Percentiles rank a stretch among this genome's conserved stretches.
phyloP scores from a whole-genome alignment of 2,113 vertebrate genomes.

The Saccopteryx bilineata region DNA sequence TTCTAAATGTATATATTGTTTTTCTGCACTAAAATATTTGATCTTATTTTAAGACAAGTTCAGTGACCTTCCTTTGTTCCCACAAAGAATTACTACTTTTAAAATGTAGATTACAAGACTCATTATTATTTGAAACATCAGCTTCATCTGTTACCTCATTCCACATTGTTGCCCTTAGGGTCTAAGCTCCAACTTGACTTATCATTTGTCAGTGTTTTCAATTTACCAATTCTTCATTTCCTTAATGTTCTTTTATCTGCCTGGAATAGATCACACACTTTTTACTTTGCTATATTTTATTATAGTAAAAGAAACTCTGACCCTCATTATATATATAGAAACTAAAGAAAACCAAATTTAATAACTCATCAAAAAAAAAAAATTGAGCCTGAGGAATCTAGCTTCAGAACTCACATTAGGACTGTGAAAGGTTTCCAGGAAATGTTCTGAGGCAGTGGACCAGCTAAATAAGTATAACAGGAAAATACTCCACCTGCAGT shows the following conservation, averaged over 20 bases:
- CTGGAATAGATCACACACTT: neutral
- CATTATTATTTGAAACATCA: neutral
- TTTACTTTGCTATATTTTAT: neutral
- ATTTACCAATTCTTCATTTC: neutral
- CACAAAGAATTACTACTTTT: neutral
- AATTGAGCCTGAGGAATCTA: neutral
- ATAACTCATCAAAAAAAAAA: neutral
- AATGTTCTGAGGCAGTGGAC: neutral
- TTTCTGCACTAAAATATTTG: neutral
- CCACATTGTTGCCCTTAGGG: neutral
- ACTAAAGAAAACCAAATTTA: neutral
- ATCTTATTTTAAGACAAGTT: neutral
- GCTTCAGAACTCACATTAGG: neutral
- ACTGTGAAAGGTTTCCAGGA: neutral
- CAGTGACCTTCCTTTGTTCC: neutral
- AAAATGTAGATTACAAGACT: neutral
- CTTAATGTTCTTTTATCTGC: neutral
- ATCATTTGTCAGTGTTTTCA: neutral
- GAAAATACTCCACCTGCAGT: neutral
- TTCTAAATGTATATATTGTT: neutral
- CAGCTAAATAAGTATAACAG: neutral
- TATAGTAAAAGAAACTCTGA: neutral
- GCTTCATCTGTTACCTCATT: neutral
- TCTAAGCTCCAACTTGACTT: neutral
- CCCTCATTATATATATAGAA: neutral